Conservation (phyloP, 2,113 vertebrate species). For the Phocoena phocoena region DNA sequence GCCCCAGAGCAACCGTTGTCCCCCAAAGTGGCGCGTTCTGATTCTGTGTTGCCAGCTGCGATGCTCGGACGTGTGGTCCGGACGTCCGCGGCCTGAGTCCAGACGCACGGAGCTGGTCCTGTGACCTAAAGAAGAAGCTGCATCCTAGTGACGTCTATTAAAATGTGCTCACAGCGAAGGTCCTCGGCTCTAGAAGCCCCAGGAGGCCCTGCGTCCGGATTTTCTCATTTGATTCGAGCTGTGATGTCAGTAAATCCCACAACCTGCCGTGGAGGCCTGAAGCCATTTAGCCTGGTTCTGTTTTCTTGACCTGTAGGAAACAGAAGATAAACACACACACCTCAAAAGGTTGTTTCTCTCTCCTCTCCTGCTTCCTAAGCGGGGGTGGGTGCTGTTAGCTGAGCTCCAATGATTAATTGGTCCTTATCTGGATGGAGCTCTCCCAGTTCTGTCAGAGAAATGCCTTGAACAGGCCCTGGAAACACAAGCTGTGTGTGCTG, state of each 20-base stretch:
- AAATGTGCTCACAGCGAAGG: not conserved
- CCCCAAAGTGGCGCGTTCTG: not conserved
- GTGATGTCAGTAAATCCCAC: not conserved
- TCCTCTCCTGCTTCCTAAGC: not conserved
- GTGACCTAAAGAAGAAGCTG: not conserved
- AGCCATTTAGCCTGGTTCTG: not conserved
- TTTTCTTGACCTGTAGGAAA: constrained; percentile 7
- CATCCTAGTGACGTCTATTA: not conserved
- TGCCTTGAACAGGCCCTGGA: not conserved
- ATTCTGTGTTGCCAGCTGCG: not conserved
- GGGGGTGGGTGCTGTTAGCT: not conserved
- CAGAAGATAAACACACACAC: not conserved
- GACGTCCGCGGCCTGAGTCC: not conserved
- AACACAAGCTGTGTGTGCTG: not conserved
- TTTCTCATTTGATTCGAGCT: constrained; percentile 33
- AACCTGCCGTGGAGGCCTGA: not conserved
- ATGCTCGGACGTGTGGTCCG: not conserved
- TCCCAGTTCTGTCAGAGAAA: not conserved
- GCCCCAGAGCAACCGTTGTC: not conserved
- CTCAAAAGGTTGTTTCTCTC: not conserved
- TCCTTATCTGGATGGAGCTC: not conserved
- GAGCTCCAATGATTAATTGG: not conserved
- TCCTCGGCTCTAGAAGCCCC: not conserved
- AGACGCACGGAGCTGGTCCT: not conserved
- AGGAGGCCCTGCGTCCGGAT: not conserved